Conservation (phyloP, 2,888 invertebrate genomes). For the Pteria penguin region DNA sequence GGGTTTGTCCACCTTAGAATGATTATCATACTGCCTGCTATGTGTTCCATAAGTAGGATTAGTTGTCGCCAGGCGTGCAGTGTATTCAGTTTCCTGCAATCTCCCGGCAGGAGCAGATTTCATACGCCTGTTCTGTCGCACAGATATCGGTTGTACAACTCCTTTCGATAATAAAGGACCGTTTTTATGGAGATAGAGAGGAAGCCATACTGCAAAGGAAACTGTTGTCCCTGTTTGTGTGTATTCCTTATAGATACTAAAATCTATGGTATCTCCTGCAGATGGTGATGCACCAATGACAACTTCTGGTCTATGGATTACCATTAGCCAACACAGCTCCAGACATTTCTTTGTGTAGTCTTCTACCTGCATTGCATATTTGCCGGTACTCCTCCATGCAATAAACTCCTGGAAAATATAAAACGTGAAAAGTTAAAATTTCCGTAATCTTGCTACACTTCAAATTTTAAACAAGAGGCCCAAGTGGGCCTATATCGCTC, state of each 20-base stretch:
- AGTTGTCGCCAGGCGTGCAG: too few relatives aligned
- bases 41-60: too few relatives aligned
- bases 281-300: conserved; percentile 22
- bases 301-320: conserved; percentile 42
- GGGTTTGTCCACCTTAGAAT: too few relatives aligned
- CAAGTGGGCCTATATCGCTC: too few relatives aligned
- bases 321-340: conserved; percentile 52
- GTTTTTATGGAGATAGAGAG: conserved; percentile 40
- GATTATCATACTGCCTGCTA: too few relatives aligned
- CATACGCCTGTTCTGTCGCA: background rate
- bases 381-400: background rate
- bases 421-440: too few relatives aligned
- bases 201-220: conserved; percentile 50
- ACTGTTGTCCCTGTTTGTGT: conserved; percentile 41
- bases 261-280: conserved; percentile 17
- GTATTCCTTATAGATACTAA: conserved; percentile 35
- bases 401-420: conserved; percentile 13
- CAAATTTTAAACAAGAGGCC: too few relatives aligned
- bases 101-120: background rate
- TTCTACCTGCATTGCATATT: background rate
- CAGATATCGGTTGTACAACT: conserved; percentile 33
- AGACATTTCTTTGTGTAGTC: conserved; percentile 29
- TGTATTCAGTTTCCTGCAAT: background rate
- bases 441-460: too few relatives aligned
- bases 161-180: conserved; percentile 47